Evolutionary conservation across 2,113 vertebrate species (phyloP).

Genomic region (Bujurquina vittata): DNA sequence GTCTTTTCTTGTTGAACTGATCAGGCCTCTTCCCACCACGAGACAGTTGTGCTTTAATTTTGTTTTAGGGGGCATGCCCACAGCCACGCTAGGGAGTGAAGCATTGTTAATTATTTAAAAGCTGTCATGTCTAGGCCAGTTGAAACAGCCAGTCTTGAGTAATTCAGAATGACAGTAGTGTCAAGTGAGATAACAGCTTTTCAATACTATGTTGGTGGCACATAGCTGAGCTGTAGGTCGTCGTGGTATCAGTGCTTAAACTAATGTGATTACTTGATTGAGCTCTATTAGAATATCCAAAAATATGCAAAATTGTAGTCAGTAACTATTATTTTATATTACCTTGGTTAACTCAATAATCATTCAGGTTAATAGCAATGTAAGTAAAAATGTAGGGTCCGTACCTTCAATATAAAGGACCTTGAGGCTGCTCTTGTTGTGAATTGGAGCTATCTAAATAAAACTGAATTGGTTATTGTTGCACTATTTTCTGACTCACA

Average conservation of each 20-base stretch:
- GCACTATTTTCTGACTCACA: background rate
- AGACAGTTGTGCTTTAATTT: conserved; percentile 25
- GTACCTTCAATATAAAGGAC: background rate
- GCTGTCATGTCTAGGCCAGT: conserved; percentile 25
- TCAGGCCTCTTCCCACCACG: conserved; percentile 27
- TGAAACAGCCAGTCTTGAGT: conserved; percentile 32
- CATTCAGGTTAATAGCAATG: background rate
- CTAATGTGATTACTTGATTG: conserved; percentile 10
- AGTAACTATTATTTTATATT: background rate
- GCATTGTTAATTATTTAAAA: conserved; percentile 57
- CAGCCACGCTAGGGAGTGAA: conserved; percentile 8
- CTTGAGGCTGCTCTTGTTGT: background rate
- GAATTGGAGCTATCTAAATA: background rate
- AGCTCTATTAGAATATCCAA: background rate
- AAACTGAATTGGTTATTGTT: background rate
- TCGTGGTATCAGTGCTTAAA: conserved; percentile 23
- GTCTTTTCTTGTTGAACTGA: conserved; percentile 29
- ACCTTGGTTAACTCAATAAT: no score
- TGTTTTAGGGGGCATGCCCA: background rate
- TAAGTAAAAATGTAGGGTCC: background rate
- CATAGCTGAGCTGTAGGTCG: conserved; percentile 13
- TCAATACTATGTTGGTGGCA: conserved; percentile 1
- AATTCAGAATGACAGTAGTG: conserved; percentile 55
- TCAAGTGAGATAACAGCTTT: conserved; percentile 59
- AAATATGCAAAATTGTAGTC: background rate